Base-by-base conservation (phyloP, 2,888 invertebrate species). In the Hirtodrosophila confusa region DNA sequence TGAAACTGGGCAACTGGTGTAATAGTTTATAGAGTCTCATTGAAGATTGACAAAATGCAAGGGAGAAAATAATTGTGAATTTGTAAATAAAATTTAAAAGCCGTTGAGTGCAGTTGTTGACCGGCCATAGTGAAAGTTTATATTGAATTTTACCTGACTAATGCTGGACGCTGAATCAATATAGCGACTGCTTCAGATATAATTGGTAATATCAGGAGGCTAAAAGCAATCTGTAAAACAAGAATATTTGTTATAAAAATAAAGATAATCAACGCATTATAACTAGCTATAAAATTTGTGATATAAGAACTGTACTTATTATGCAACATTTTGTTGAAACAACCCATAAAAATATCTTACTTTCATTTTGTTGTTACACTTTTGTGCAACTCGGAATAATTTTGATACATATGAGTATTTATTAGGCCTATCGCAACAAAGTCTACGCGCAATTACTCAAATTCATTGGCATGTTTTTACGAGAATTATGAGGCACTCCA, bases 401-500 rank as follows among this genome's bases (percentile, higher is more conserved):
- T 47, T 36, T 27, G 4, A 6, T 27, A 27, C 27, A 57, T 45
- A 31, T 36, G 12, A 17, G 17, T 31, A 41, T 12, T 55, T 62
- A 50, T 51, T 43, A 23, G 29, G 62, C 3, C n/a, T 11, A 23
- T 47, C 43, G 31, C 23, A 51, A 39, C 58, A 66, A 33, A 10
- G 33, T 39, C 12, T 17, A 17, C 31, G 23, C 33, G 53, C 72
- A 66, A 72, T 70, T 72, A 61, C 70, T 66, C 11, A 48, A 61
- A 49, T 66, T 69, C 39, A 73, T 55, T 50, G 49, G 27, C 39
- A 39, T 56, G 62, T 54, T 44, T 53, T 69, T 54, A 49, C 51
- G 37, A 53, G 56, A 53, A 53, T 74, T 57, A 60, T 69, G 57
- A 58, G 53, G 7, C 17, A 60, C 48, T 58, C 54, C 9, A 43